Evolutionary conservation across 2,113 vertebrate species (phyloP), one percentile per base, ranked within the genome.

Genomic region (Hemichromis elongatus): DNA sequence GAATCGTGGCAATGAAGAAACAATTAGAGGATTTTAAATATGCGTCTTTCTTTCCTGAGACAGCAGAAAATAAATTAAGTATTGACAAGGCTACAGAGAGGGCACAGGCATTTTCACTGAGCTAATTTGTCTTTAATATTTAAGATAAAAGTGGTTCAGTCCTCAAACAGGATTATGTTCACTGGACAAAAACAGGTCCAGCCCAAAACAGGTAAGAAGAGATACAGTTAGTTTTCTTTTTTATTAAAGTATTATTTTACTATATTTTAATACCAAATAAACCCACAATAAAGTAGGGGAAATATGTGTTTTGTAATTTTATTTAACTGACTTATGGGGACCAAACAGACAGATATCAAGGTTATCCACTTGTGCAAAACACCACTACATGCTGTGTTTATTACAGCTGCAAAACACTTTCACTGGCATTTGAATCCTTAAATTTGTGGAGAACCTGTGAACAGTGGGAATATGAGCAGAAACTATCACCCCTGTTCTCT

Each of bases 51-150:
- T 82, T 84, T 66, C 86, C 89, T 87, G 90, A 91, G 89, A 90
- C 88, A 88, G 92, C 88, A 92, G 77, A 86, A 92, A 90, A 86
- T 90, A 90, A 91, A 93, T 92, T 45, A 80, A 77, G 26, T 92
- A 92, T 92, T 92, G 92, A 91, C 89, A 81, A 77, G 42, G 70
- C 81, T 40, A 75, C 80, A 56, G 56, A n/a, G 83, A 82, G 70
- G 77, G 52, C 80, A 80, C 35, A 37, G 79, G 66, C 77, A 35
- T 57, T 88, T 80, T 86, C 80, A 86, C 59, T 30, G n/a, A 56
- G 77, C 75, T 54, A 30, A 84, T 78, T 59, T 78, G 57, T 80
- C 28, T 37, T 80, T 84, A 42, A 45, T 35, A 54, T 78, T 80
- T 66, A 6, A 33, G 55, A 54, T 75, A 37, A 68, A 80, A 81